Evolutionary conservation across 2,113 vertebrate genomes (phyloP).

Genomic region (Prinia subflava): DNA sequence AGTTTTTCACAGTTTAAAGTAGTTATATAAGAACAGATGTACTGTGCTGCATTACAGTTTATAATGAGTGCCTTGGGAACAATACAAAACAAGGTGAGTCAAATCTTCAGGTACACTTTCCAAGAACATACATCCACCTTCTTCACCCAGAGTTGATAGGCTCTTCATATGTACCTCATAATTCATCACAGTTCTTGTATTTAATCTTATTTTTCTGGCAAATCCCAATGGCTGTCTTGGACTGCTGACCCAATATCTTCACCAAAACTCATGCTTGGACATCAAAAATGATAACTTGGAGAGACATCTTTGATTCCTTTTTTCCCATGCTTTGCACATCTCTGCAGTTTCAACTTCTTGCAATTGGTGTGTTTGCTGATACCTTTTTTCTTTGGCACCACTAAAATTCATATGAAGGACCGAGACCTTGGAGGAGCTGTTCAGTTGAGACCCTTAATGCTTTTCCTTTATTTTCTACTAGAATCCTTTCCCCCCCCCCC

Average conservation of each 20-base stretch:
- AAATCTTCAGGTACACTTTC: background rate
- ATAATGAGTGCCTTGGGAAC: background rate
- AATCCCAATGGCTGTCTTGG: background rate
- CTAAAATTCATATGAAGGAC: background rate
- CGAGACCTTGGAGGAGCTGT: background rate
- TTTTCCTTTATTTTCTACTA: background rate
- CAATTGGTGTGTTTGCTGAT: background rate
- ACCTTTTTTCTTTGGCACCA: background rate
- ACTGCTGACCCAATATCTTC: background rate
- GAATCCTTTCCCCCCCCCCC: accelerated
- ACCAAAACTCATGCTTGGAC: background rate
- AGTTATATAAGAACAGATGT: background rate
- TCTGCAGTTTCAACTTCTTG: background rate
- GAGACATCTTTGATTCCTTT: background rate
- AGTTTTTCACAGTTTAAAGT: background rate
- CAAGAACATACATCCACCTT: background rate
- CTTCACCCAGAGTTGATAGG: background rate
- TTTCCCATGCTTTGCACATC: background rate
- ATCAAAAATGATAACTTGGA: background rate
- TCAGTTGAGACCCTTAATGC: background rate
- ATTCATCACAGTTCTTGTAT: background rate
- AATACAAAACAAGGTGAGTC: background rate
- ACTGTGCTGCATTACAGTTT: background rate
- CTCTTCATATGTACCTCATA: background rate
- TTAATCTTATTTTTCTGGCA: background rate